Evolutionary conservation across 2,888 invertebrate species (phyloP).

Genomic region (Anthrax anthrax): DNA sequence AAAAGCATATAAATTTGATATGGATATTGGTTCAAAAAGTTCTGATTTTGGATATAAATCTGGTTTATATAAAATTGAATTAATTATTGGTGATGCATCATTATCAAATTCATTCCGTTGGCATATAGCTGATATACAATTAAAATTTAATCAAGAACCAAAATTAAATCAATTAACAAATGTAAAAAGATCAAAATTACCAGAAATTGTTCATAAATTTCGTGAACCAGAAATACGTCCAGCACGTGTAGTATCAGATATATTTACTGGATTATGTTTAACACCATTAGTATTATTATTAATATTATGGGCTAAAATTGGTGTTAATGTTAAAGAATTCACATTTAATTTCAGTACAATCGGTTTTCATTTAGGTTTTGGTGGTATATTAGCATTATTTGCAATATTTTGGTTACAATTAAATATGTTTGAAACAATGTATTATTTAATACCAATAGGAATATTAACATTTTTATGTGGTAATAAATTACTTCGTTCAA

Average conservation of each 20-base stretch:
- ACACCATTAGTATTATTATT: constrained; percentile 73
- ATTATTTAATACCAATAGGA: constrained; percentile 73
- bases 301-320: constrained; percentile 71
- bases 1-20: constrained; percentile 75
- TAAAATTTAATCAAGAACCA: constrained; percentile 50
- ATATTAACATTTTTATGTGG: constrained; percentile 86
- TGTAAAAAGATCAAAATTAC: constrained; percentile 26
- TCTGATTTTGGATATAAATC: constrained; percentile 62
- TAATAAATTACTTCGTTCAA: constrained; percentile 72
- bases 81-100: constrained; percentile 84
- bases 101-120: constrained; percentile 82
- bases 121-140: constrained; percentile 60
- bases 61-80: constrained; percentile 64
- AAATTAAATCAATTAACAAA: constrained; percentile 10
- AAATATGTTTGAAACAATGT: constrained; percentile 91
- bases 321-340: constrained; percentile 74
- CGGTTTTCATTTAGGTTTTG: constrained; percentile 80
- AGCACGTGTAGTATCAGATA: constrained; percentile 69
- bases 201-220: constrained; percentile 68
- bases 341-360: constrained; percentile 65
- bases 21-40: constrained; percentile 69
- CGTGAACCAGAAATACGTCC: constrained; percentile 86
- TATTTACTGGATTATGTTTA: constrained; percentile 73
- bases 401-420: constrained; percentile 82
- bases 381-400: constrained; percentile 80